A percentile compares a stretch with the other conserved stretches of the same genome.
Conservation (phyloP, 2,888 invertebrate species). For the Megamerina dolium region DNA sequence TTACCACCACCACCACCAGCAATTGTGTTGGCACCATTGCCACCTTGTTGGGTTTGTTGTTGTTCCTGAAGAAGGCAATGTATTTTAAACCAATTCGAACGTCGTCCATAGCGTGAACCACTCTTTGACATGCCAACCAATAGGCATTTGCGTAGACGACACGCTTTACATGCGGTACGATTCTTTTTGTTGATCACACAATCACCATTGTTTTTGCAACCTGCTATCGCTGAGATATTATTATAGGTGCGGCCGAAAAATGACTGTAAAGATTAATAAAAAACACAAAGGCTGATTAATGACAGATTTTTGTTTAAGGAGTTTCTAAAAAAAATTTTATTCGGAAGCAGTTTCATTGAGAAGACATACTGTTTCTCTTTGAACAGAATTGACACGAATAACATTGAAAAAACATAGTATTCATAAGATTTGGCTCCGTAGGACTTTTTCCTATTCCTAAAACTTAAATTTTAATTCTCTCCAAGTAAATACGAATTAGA, state of each 20-base stretch:
- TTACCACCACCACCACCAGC: conserved; percentile 15
- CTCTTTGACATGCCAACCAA: conserved; percentile 89
- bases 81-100: conserved; percentile 92
- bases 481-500: no score
- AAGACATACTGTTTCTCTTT: no score
- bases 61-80: conserved; percentile 84
- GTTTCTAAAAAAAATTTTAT: no score
- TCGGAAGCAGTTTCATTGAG: no score
- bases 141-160: conserved; percentile 78
- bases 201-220: conserved; percentile 86
- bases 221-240: conserved; percentile 80
- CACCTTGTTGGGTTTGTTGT: conserved; percentile 50
- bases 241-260: conserved; percentile 90
- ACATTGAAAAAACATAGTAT: no score
- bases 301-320: no score
- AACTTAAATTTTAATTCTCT: no score
- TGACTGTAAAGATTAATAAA: conserved; percentile 61
- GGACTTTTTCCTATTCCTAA: no score
- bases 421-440: no score
- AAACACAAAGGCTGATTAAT: conserved; percentile 42
- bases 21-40: conserved; percentile 24
- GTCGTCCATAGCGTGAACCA: conserved; percentile 80
- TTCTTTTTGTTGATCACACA: conserved; percentile 91
- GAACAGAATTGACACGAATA: no score
- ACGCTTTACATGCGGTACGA: conserved; percentile 86